These are phyloP conservation scores for Plebejus argus DNA, from an alignment of 2,888 invertebrate species.

Conservation along the genomic window DNA sequence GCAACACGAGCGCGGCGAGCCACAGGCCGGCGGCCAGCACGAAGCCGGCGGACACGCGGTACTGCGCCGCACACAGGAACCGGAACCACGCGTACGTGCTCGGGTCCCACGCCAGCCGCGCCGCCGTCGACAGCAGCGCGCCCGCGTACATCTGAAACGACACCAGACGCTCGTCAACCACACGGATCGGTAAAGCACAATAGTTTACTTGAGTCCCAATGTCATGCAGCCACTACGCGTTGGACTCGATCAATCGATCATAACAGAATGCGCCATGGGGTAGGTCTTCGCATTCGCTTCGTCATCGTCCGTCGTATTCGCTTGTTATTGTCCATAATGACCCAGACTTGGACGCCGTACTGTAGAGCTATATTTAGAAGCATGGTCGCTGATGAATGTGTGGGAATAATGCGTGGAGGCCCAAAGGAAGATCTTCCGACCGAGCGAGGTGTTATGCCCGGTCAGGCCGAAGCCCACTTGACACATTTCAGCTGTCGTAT, in stretches of 20 bases:
- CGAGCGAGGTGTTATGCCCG: too few species aligned
- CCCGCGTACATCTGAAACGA: constrained; percentile 72
- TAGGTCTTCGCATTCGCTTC: too few species aligned
- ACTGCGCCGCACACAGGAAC: constrained; percentile 73
- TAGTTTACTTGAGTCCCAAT: background rate
- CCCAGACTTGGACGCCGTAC: too few species aligned
- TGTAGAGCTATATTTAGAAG: too few species aligned
- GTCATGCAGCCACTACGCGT: background rate
- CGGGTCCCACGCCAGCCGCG: constrained; percentile 77
- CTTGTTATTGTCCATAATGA: background rate
- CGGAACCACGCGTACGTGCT: constrained; percentile 77
- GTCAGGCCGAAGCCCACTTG: too few species aligned
- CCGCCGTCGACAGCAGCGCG: constrained; percentile 75
- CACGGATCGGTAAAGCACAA: background rate
- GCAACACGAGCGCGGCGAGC: constrained; percentile 70
- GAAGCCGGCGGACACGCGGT: constrained; percentile 71
- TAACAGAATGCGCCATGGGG: background rate
- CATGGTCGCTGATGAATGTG: too few species aligned
- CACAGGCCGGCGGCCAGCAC: constrained; percentile 68
- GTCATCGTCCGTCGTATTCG: too few species aligned
- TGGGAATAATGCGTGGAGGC: too few species aligned
- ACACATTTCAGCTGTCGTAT: too few species aligned
- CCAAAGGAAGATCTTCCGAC: too few species aligned
- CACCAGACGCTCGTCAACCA: background rate
- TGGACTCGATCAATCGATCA: background rate